Percentiles rank a stretch among this genome's conserved stretches.
These are phyloP conservation scores for Trissonchulus latispiculum DNA, from an alignment of 2,888 invertebrate species.

Conservation along the genomic window DNA sequence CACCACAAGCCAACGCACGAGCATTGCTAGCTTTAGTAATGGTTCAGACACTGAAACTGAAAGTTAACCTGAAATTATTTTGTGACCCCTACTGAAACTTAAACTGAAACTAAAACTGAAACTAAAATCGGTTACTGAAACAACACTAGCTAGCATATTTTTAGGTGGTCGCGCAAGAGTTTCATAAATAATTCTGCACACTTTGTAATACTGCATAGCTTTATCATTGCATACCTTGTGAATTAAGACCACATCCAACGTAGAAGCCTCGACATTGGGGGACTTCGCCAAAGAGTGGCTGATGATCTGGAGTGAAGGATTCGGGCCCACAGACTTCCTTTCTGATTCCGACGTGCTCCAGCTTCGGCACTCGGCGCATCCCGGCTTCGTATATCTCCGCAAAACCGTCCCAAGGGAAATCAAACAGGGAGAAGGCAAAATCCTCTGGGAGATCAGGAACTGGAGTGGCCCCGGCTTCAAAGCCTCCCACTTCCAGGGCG, in stretches of 20 bases:
- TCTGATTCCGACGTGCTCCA: slow-evolving; percentile 17
- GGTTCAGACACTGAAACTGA: too few species aligned
- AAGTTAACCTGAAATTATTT: too few species aligned
- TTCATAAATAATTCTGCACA: too few species aligned
- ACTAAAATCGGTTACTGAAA: too few species aligned
- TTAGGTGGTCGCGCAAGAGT: too few species aligned
- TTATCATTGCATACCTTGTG: too few species aligned
- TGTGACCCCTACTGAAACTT: too few species aligned
- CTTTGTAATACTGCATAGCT: too few species aligned
- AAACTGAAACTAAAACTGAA: too few species aligned
- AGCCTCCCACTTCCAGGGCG: slow-evolving; percentile 71
- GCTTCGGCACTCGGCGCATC: neutral
- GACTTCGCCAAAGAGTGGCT: slow-evolving; percentile 64
- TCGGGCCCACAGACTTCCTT: slow-evolving; percentile 49
- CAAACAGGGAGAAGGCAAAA: slow-evolving; percentile 71
- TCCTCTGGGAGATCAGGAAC: slow-evolving; percentile 64
- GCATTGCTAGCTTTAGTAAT: too few species aligned
- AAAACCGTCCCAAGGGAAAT: slow-evolving; percentile 75
- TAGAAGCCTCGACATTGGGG: slow-evolving; percentile 58
- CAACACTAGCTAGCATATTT: too few species aligned
- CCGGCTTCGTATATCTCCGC: slow-evolving; percentile 54
- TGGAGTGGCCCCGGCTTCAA: slow-evolving; percentile 71
- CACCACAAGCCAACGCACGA: too few species aligned
- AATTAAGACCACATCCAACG: slow-evolving; percentile 74
- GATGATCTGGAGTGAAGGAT: slow-evolving; percentile 83